Conservation (phyloP, 2,113 vertebrate genomes). For the Thamnophis sirtalis region DNA sequence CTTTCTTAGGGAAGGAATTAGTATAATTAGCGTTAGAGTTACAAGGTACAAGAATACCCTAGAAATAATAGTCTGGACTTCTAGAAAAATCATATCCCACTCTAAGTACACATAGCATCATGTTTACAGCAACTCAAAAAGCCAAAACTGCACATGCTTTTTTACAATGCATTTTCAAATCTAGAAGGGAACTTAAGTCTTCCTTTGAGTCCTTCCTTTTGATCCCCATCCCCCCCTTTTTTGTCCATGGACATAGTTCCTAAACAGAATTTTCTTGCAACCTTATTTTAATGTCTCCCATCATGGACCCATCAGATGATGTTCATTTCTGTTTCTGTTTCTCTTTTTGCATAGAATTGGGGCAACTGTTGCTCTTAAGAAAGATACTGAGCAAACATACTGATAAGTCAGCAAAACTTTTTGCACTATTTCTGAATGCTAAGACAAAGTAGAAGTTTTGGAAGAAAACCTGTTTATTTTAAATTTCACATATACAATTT, state of each 20-base stretch:
- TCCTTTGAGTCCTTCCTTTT: not conserved
- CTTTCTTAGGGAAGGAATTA: not conserved
- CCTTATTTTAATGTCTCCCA: not conserved
- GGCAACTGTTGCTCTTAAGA: not conserved
- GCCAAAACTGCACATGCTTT: not conserved
- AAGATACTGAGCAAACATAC: not conserved
- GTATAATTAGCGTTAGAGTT: not conserved
- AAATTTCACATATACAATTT: not conserved
- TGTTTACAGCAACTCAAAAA: not conserved
- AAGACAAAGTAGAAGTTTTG: not conserved
- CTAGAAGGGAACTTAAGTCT: no score
- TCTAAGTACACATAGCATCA: not conserved
- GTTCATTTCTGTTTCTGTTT: not conserved
- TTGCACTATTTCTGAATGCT: not conserved
- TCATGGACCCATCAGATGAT: not conserved
- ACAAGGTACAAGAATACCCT: not conserved
- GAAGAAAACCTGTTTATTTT: not conserved
- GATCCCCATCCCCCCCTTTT: not conserved
- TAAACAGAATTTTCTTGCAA: not conserved
- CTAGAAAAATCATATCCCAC: not conserved
- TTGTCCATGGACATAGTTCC: not conserved
- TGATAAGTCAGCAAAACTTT: not conserved
- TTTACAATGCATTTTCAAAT: not conserved
- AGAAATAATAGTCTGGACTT: not conserved
- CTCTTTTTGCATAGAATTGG: not conserved